Conservation (phyloP, 2,888 invertebrate genomes). For the Lysandra bellargus region DNA sequence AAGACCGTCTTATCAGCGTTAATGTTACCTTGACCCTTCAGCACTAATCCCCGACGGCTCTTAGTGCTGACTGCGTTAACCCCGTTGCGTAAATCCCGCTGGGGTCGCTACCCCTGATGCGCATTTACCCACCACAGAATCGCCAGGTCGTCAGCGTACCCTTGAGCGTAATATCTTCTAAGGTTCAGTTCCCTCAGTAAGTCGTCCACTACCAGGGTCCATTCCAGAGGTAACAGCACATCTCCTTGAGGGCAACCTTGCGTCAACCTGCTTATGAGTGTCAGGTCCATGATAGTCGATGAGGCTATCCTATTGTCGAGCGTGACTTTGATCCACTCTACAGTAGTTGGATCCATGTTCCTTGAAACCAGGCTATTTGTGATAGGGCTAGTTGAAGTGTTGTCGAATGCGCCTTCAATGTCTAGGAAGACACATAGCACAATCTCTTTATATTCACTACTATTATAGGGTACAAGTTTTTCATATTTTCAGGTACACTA, state of each 20-base stretch:
- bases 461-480: background rate
- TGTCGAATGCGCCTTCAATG: too few species aligned
- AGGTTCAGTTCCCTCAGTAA: background rate
- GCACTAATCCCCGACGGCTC: too few species aligned
- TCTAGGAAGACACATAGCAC: background rate
- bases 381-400: too few species aligned
- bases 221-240: background rate
- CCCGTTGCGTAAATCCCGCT: too few species aligned
- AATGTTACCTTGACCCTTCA: too few species aligned
- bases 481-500: conserved; percentile 73
- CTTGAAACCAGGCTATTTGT: too few species aligned
- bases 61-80: too few species aligned
- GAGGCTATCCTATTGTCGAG: too few species aligned
- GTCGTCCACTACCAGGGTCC: background rate
- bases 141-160: conserved; percentile 5
- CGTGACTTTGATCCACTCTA: too few species aligned
- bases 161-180: background rate
- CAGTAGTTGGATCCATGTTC: too few species aligned
- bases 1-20: too few species aligned
- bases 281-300: background rate
- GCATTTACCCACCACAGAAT: background rate
- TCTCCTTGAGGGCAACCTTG: background rate
- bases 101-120: background rate
- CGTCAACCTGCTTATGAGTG: background rate
- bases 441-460: background rate